phyloP scores from a whole-genome alignment of 2,797 vertebrate genomes.

The Diglossa cyanea region DNA sequence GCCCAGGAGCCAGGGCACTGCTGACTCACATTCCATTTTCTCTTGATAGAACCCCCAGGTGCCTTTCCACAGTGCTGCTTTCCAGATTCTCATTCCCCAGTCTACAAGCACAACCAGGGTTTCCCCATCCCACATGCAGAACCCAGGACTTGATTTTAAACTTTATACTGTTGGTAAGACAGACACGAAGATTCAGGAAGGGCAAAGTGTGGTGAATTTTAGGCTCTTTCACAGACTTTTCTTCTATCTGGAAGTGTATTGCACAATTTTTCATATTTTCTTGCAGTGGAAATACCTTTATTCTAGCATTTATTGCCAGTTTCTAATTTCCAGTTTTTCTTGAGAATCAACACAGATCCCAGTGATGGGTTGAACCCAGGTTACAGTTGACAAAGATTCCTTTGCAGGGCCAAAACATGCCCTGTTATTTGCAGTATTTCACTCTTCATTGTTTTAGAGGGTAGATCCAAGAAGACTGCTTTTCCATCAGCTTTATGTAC shows the following conservation, averaged over 20 bases:
- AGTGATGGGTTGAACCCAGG: not conserved
- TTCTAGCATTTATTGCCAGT: not conserved
- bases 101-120: too few relatives aligned
- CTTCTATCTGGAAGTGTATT: not conserved
- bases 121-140: not conserved
- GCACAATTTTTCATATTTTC: not conserved
- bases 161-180: not conserved
- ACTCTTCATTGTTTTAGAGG: not conserved
- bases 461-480: not conserved
- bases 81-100: not conserved
- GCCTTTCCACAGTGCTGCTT: not conserved
- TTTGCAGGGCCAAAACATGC: not conserved
- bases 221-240: not conserved
- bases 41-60: not conserved
- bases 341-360: not conserved
- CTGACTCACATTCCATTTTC: not conserved
- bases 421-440: not conserved
- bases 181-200: not conserved
- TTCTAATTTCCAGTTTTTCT: not conserved
- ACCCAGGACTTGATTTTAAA: not conserved
- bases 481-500: not conserved
- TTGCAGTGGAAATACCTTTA: not conserved
- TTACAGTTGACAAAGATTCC: not conserved
- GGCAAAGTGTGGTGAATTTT: not conserved
- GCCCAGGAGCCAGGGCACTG: accelerated